Evolutionary conservation across 1,140 invertebrate genomes (phyloP).

Genomic region (Maconellicoccus hirsutus): DNA sequence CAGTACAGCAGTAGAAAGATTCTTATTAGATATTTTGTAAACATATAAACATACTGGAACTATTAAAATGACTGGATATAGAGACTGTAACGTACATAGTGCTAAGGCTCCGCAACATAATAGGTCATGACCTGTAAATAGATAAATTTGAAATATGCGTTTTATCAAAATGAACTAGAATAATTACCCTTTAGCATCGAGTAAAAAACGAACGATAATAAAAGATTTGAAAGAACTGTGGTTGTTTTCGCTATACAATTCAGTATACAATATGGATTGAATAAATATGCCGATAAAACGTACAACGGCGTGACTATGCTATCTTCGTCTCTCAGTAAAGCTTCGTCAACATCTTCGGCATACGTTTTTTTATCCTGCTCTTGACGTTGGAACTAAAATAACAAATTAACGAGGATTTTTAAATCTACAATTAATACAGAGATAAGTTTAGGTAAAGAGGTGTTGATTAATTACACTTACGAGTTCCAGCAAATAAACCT

Average conservation of each 20-base stretch:
- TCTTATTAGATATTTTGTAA: slow-evolving; percentile 32
- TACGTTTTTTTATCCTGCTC: slow-evolving; percentile 34
- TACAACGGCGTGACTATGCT: slow-evolving; percentile 46
- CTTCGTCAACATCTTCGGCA: slow-evolving; percentile 43
- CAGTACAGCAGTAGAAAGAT: slow-evolving; percentile 38
- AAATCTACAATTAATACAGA: background rate
- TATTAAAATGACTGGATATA: slow-evolving; percentile 76
- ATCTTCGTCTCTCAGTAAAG: slow-evolving; percentile 45
- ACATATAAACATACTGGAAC: slow-evolving; percentile 48
- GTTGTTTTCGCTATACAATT: slow-evolving; percentile 86
- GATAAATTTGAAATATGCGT: slow-evolving; percentile 26
- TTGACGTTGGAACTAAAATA: slow-evolving; percentile 32
- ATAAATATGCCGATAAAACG: slow-evolving; percentile 69
- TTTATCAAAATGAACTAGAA: background rate
- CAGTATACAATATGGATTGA: slow-evolving; percentile 83
- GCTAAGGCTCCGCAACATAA: slow-evolving; percentile 54
- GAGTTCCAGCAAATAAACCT: slow-evolving; percentile 48
- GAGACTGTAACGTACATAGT: slow-evolving; percentile 63
- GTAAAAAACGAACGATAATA: slow-evolving; percentile 56
- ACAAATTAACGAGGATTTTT: too few species aligned
- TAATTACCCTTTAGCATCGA: slow-evolving; percentile 51
- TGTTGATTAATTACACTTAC: slow-evolving; percentile 36
- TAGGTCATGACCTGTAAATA: slow-evolving; percentile 37
- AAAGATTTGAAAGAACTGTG: slow-evolving; percentile 77
- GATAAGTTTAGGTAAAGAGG: too few species aligned